Percentiles rank a stretch among this genome's conserved stretches.
These are phyloP conservation scores for Lysiphlebus fabarum DNA, from an alignment of 1,140 invertebrate species.

Conservation along the genomic window DNA sequence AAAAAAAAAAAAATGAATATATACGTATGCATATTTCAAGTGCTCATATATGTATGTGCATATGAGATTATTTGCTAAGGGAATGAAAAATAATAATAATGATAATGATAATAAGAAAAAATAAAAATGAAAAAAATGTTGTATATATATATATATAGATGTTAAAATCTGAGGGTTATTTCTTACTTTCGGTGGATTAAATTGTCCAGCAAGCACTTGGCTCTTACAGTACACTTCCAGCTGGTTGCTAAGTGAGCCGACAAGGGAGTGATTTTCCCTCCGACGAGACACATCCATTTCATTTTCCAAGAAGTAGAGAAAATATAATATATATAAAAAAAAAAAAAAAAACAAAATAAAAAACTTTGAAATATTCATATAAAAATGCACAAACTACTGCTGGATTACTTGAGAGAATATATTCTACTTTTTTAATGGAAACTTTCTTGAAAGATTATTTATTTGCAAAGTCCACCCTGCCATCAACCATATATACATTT, in stretches of 20 bases:
- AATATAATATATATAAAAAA: conserved; percentile 14
- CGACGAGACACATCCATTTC: conserved; percentile 24
- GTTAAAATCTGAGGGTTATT: conserved; percentile 10
- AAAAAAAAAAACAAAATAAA: conserved; percentile 21
- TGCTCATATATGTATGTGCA: too few relatives aligned
- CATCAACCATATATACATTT: background rate
- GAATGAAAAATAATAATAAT: too few relatives aligned
- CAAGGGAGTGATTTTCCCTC: conserved; percentile 25
- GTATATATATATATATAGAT: too few relatives aligned
- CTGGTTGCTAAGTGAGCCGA: conserved; percentile 23
- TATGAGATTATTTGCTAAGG: too few relatives aligned
- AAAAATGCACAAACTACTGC: background rate
- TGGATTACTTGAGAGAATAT: background rate
- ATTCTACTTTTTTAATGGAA: conserved; percentile 7
- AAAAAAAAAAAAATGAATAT: conserved; percentile 14
- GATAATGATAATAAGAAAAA: background rate
- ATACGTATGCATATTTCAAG: too few relatives aligned
- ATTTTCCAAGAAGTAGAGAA: background rate
- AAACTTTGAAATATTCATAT: conserved; percentile 2
- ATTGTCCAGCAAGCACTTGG: conserved; percentile 20
- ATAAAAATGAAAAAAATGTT: background rate
- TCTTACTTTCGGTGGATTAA: conserved; percentile 19
- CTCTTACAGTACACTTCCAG: background rate
- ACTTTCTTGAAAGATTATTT: conserved; percentile 9
- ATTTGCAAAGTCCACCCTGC: conserved; percentile 11